phyloP scores from a whole-genome alignment of 2,888 invertebrate species.

The Acronicta psi region DNA sequence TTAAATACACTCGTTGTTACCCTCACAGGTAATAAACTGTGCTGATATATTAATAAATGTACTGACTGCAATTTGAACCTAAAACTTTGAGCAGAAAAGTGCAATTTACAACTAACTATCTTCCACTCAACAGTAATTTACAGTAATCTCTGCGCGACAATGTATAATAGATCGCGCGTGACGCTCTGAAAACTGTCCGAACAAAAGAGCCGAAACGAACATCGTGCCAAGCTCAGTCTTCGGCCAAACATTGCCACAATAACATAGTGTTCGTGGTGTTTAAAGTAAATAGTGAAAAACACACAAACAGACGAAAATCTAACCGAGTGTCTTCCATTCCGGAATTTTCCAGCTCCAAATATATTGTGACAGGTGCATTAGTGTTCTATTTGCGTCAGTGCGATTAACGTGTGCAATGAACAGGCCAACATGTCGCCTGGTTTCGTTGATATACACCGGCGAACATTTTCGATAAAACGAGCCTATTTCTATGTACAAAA shows the following conservation, averaged over 20 bases:
- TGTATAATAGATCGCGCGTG: slow-evolving; percentile 66
- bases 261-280: slow-evolving; percentile 49
- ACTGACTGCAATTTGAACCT: slow-evolving; percentile 31
- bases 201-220: slow-evolving; percentile 76
- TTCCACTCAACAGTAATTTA: slow-evolving; percentile 45
- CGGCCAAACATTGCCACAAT: slow-evolving; percentile 75
- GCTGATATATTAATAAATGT: slow-evolving; percentile 5
- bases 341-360: slow-evolving; percentile 62
- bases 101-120: slow-evolving; percentile 14
- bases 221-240: slow-evolving; percentile 79
- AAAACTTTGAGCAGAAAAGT: slow-evolving; percentile 19
- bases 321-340: slow-evolving; percentile 46
- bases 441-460: neutral
- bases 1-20: neutral
- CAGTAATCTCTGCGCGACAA: slow-evolving; percentile 52
- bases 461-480: slow-evolving; percentile 14
- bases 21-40: slow-evolving; percentile 25
- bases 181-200: slow-evolving; percentile 72
- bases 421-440: slow-evolving; percentile 3
- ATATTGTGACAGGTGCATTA: slow-evolving; percentile 50
- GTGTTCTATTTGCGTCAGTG: slow-evolving; percentile 37
- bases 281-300: slow-evolving; percentile 50
- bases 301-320: slow-evolving; percentile 4
- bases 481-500: neutral
- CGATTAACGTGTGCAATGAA: slow-evolving; percentile 9